A percentile compares a stretch with the other conserved stretches of the same genome.
Evolutionary conservation across 2,113 vertebrate species (phyloP).

Genomic region (Rhabdomys dilectus): DNA sequence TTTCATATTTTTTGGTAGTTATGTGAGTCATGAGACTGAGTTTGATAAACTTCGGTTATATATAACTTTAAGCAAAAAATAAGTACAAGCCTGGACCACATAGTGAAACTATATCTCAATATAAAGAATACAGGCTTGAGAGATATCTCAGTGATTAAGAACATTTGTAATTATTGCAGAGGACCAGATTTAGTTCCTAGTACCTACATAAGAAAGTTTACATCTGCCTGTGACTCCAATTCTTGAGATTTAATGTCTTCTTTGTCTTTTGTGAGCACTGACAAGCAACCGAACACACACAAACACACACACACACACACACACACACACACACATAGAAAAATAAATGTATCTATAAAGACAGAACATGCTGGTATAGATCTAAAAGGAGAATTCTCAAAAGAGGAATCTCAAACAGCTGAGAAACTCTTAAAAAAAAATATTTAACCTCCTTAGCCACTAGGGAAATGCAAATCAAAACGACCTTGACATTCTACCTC

Average conservation of each 20-base stretch:
- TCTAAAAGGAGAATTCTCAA: not conserved
- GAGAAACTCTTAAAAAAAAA: not conserved
- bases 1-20: not conserved
- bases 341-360: not conserved
- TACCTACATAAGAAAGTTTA: not conserved
- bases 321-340: not conserved
- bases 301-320: not conserved
- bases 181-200: not conserved
- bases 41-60: not conserved
- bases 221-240: not conserved
- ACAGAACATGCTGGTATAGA: not conserved
- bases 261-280: not conserved
- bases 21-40: not conserved
- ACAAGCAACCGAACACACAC: not conserved
- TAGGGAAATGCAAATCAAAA: not conserved
- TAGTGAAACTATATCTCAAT: not conserved
- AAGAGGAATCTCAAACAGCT: not conserved
- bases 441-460: not conserved
- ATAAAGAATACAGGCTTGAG: not conserved
- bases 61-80: not conserved
- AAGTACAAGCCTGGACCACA: not conserved
- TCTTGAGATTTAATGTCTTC: not conserved
- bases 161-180: not conserved
- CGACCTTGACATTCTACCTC: not conserved
- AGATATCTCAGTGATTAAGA: not conserved